Evolutionary conservation across 2,888 invertebrate genomes (phyloP).

Genomic region (Nemotelus nigrinus): DNA sequence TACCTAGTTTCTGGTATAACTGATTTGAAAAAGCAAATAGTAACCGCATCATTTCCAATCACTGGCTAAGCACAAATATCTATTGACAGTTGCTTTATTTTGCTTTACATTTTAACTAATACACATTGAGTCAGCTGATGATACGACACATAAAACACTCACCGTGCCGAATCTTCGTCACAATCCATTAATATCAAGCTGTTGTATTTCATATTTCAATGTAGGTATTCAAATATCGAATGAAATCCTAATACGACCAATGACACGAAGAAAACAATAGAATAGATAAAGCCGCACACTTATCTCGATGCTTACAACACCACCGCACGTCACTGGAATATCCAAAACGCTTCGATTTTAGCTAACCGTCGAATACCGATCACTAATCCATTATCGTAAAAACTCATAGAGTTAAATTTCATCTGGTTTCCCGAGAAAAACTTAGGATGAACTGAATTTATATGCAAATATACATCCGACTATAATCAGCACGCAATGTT

Average conservation of each 20-base stretch:
- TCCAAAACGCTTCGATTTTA: conserved; percentile 37
- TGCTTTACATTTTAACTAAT: too few species aligned
- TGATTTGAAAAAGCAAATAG: too few species aligned
- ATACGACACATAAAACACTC: neutral
- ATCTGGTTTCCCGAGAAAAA: conserved; percentile 24
- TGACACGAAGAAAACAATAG: too few species aligned
- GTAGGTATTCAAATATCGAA: too few species aligned
- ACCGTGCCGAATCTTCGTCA: conserved; percentile 39
- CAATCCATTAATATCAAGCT: conserved; percentile 38
- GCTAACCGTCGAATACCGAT: neutral
- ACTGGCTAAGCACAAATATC: too few species aligned
- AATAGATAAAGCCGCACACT: too few species aligned
- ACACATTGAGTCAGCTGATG: too few species aligned
- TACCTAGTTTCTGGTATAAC: too few species aligned
- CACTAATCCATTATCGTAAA: conserved; percentile 21
- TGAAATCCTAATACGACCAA: too few species aligned
- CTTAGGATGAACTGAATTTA: conserved; percentile 28
- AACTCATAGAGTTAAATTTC: conserved; percentile 35
- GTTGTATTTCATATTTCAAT: conserved; percentile 10
- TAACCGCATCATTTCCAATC: too few species aligned
- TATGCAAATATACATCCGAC: conserved; percentile 25
- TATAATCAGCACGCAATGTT: neutral
- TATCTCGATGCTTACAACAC: too few species aligned
- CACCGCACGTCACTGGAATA: conserved; percentile 20
- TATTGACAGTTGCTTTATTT: too few species aligned